Evolutionary conservation across 1,140 invertebrate genomes (phyloP).

Genomic region (Schlechtendalia chinensis): DNA sequence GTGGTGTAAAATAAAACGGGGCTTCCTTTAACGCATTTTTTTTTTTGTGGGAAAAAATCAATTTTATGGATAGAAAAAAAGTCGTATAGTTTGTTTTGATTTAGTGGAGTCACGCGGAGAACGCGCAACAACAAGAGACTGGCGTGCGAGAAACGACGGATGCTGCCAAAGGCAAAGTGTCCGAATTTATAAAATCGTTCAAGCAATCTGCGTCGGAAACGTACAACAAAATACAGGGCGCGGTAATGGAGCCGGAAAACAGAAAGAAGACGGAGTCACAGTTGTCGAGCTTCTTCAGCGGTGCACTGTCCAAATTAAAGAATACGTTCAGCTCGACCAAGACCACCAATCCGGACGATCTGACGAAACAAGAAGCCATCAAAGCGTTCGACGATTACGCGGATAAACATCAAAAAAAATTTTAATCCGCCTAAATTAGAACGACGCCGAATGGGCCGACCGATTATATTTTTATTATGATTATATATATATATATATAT

Average conservation of each 20-base stretch:
- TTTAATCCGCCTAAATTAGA: too few relatives aligned
- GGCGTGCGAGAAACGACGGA: background rate
- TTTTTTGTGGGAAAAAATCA: too few relatives aligned
- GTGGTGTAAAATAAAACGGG: background rate
- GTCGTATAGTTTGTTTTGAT: slow-evolving; percentile 29
- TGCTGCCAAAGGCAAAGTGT: background rate
- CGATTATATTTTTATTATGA: background rate
- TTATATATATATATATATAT: too few relatives aligned
- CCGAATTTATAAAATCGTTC: background rate
- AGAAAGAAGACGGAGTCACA: background rate
- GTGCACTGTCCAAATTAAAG: background rate
- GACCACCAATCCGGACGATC: background rate
- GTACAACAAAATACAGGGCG: background rate
- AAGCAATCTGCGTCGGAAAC: background rate
- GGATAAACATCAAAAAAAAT: background rate
- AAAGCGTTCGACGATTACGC: slow-evolving; percentile 39
- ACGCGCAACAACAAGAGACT: background rate
- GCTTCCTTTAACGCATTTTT: too few relatives aligned
- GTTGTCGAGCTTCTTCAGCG: background rate
- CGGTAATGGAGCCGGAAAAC: background rate
- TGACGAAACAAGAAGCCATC: background rate
- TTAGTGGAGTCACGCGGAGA: slow-evolving; percentile 6
- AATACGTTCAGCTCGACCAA: background rate
- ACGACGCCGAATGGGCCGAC: too few relatives aligned
- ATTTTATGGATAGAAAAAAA: background rate